Base-by-base conservation (phyloP, 30 jellyfish, hydroid and myxozoan species). In the Cassiopea andromeda region DNA sequence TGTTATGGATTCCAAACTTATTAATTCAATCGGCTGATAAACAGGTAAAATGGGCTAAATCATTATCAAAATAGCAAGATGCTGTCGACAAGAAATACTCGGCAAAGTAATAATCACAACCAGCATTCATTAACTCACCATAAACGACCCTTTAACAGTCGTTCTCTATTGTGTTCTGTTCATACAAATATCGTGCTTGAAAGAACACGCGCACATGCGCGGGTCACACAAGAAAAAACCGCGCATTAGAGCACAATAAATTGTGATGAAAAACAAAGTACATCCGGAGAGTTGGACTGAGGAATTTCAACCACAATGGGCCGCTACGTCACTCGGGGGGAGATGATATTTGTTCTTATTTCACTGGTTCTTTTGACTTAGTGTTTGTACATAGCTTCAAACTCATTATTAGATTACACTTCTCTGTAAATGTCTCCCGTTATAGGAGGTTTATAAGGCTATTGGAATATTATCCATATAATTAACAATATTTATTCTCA, bases 281-380 rank as follows among this genome's bases (percentile, higher is more conserved):
- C 73, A 64, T 64, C 73, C 73, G 73, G 73, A 9, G 2, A 17
- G 27, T 10, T 54, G 73, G 43, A 64, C 73, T 13, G 15, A 64
- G 43, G 73, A 64, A 64, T 64, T 27, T 16, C 73, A 64, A 27
- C 8, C 73, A 64, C 43, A 9, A 17, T 9, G 15, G 43, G 73
- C 68, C 8, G 14, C 73, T 64, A 64, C 73, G 73, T 64, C 73
- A 64, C 73, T 64, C 12, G 64, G 64, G 64, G 64, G 64, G 64
- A 10, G 64, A 10, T 54, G 64, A 10, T 27, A 27, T 27, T 27
- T 27, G 38, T 27, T 27, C 38, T 27, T 27, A 27, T 27, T 27
- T 27, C 38, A 27, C 38, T 27, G 38, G 38, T 27, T 27, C 38
- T 27, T 27, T 27, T 27, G 38, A 27, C 38, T 27, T 27, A 27